Conservation (phyloP, 1,140 invertebrate genomes). For the Aphaenogaster rudis region DNA sequence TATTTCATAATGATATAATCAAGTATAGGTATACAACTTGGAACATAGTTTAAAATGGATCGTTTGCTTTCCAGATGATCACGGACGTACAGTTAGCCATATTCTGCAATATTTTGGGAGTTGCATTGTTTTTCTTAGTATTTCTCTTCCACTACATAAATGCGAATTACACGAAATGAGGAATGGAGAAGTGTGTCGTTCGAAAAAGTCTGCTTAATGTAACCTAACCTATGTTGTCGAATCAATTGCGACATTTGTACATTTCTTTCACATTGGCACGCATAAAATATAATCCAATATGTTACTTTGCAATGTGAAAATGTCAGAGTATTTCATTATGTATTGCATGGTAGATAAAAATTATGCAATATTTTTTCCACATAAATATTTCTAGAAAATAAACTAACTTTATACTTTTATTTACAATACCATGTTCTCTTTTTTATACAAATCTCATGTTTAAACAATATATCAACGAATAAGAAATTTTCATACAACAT, state of each 20-base stretch:
- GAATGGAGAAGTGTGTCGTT: neutral
- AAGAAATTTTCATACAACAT: neutral
- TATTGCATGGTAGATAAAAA: neutral
- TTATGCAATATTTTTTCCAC: neutral
- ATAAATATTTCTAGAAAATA: slow-evolving; percentile 11
- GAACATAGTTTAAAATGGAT: neutral
- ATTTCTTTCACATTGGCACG: neutral
- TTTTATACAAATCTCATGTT: neutral
- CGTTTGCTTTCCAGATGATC: slow-evolving; percentile 92
- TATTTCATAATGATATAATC: neutral
- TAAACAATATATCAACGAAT: neutral
- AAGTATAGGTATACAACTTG: neutral
- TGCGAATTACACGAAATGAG: slow-evolving; percentile 92
- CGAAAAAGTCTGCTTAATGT: neutral
- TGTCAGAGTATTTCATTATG: neutral
- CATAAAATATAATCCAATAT: neutral
- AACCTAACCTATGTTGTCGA: slow-evolving; percentile 45
- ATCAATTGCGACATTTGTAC: neutral
- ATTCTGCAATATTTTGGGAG: slow-evolving; percentile 98
- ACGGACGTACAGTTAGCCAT: slow-evolving; percentile 98
- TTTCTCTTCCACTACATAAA: slow-evolving; percentile 99
- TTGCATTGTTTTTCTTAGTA: slow-evolving; percentile 96
- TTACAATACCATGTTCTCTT: neutral
- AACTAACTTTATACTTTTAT: neutral
- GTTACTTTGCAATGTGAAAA: neutral